These are phyloP conservation scores for Ficedula albicollis DNA, from an alignment of 2,797 vertebrate species.

Conservation along the genomic window DNA sequence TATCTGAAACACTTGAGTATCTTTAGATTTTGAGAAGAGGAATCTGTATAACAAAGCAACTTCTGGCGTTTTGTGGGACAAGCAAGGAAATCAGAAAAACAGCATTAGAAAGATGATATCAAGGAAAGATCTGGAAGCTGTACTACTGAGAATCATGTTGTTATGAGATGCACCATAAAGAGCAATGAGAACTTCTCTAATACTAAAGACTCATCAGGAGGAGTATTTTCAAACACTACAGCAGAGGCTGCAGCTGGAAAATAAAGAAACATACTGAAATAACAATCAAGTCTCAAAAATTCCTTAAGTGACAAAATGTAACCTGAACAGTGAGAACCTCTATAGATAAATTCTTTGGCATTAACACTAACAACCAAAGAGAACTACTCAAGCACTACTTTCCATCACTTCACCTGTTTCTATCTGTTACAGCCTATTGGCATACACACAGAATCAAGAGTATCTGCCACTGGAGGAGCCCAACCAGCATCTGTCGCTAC, in stretches of 20 bases:
- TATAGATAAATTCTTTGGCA: background rate
- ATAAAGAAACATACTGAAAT: background rate
- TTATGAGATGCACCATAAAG: background rate
- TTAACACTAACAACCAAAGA: background rate
- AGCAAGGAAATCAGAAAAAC: background rate
- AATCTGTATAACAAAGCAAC: background rate
- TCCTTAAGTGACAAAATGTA: background rate
- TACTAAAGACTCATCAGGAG: background rate
- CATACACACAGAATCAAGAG: background rate
- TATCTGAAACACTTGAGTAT: background rate
- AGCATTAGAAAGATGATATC: background rate
- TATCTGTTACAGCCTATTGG: background rate
- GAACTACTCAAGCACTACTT: background rate
- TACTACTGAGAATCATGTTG: fast-evolving
- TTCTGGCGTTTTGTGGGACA: background rate
- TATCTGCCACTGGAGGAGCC: background rate
- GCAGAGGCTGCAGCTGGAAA: background rate
- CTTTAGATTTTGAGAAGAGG: background rate
- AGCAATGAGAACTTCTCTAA: background rate
- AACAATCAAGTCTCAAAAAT: background rate
- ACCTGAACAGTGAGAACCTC: background rate
- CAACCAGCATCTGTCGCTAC: background rate
- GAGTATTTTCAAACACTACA: background rate
- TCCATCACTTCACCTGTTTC: background rate
- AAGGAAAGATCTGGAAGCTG: background rate